Evolutionary conservation across 1,140 invertebrate genomes (phyloP).

Genomic region (Heliothis subflexa): DNA sequence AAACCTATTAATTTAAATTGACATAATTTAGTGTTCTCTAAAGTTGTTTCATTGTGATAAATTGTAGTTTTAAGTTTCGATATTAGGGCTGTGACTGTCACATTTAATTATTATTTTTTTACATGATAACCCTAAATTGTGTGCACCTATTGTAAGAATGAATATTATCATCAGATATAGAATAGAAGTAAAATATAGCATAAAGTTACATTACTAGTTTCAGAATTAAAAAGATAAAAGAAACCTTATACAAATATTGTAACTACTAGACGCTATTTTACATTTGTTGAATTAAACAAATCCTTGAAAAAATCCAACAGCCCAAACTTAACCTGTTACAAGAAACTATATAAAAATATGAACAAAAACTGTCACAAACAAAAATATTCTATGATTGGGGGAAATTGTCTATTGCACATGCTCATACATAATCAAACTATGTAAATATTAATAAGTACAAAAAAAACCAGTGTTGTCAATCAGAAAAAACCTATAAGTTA

Average conservation of each 20-base stretch:
- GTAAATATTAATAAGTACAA: neutral
- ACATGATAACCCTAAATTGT: no score
- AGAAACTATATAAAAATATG: neutral
- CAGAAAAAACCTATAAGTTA: neutral
- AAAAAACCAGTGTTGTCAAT: neutral
- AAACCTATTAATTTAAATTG: neutral
- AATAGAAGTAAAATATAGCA: no score
- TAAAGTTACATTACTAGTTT: no score
- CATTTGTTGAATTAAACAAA: no score
- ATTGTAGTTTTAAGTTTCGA: neutral
- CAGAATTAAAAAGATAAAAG: no score
- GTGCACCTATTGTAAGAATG: no score
- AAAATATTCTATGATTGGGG: neutral
- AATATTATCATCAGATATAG: no score
- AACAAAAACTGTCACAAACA: neutral
- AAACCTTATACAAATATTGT: no score
- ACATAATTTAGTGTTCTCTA: neutral
- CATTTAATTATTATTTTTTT: no score
- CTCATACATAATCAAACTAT: no score
- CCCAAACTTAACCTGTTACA: neutral
- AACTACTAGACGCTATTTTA: no score
- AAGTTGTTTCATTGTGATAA: slow-evolving; percentile 10
- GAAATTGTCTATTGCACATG: slow-evolving; percentile 2
- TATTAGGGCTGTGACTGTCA: no score
- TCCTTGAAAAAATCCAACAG: neutral